These are phyloP conservation scores for Saccostrea echinata DNA, from an alignment of 1,140 invertebrate species.

Conservation along the genomic window DNA sequence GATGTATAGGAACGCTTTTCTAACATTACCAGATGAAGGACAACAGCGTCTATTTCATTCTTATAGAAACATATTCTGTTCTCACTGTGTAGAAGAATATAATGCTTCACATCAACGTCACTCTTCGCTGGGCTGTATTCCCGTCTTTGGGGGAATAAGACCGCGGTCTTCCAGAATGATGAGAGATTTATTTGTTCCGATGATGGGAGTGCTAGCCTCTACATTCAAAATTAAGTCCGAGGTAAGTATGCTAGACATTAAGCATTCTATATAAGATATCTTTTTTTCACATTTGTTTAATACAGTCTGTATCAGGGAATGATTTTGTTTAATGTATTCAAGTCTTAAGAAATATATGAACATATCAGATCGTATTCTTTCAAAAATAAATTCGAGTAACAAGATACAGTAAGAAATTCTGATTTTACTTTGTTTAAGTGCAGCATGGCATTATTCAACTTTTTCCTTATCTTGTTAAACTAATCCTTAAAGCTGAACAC, in stretches of 20 bases:
- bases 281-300: background rate
- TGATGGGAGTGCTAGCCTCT: background rate
- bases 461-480: too few relatives aligned
- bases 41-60: background rate
- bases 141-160: background rate
- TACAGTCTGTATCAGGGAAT: background rate
- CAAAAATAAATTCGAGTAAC: background rate
- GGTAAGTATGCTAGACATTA: background rate
- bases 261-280: background rate
- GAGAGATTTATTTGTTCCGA: background rate
- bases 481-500: too few relatives aligned
- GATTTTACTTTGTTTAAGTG: background rate
- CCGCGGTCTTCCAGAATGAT: background rate
- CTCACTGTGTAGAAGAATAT: background rate
- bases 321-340: background rate
- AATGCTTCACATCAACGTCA: background rate
- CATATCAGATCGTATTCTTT: background rate
- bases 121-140: background rate
- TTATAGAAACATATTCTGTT: constrained; percentile 14
- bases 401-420: background rate
- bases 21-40: background rate
- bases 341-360: background rate
- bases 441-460: too few relatives aligned
- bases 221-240: background rate
- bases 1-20: background rate